Conservation (phyloP, 2,888 invertebrate genomes). For the Rhagonycha lutea region DNA sequence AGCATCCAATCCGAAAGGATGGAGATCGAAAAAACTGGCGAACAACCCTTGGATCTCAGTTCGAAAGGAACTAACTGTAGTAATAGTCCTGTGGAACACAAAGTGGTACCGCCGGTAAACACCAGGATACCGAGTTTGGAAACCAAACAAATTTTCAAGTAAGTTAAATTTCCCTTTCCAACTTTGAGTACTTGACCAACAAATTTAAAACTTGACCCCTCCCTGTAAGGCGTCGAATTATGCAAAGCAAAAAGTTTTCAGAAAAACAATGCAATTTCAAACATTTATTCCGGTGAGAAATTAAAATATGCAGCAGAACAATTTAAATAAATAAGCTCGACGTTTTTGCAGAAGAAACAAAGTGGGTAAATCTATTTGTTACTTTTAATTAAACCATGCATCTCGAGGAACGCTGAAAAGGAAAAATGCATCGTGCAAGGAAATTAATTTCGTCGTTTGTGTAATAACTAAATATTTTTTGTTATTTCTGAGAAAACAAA, state of each 20-base stretch:
- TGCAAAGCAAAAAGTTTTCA: too few species aligned
- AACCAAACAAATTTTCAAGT: slow-evolving; percentile 71
- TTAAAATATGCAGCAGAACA: not conserved
- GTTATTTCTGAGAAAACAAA: slow-evolving; percentile 42
- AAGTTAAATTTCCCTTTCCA: slow-evolving; percentile 54
- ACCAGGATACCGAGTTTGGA: slow-evolving; percentile 55
- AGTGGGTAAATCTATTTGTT: not conserved
- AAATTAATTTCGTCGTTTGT: not conserved
- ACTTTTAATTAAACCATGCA: not conserved
- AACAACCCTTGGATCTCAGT: slow-evolving; percentile 86
- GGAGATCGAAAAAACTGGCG: slow-evolving; percentile 52
- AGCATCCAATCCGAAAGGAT: slow-evolving; percentile 51
- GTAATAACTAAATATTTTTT: slow-evolving; percentile 31
- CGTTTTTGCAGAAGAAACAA: not conserved
- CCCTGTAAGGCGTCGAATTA: too few species aligned
- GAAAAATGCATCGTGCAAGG: not conserved
- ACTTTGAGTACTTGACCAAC: not conserved
- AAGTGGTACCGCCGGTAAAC: slow-evolving; percentile 43
- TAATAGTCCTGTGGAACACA: slow-evolving; percentile 39
- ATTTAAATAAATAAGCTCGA: not conserved
- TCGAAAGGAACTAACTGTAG: slow-evolving; percentile 70
- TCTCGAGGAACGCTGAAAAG: not conserved
- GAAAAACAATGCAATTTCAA: not conserved
- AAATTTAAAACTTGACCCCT: not conserved
- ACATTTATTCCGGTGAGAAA: not conserved